Base-by-base conservation (phyloP, 2,888 invertebrate genomes). In the Geophilus truncorum region DNA sequence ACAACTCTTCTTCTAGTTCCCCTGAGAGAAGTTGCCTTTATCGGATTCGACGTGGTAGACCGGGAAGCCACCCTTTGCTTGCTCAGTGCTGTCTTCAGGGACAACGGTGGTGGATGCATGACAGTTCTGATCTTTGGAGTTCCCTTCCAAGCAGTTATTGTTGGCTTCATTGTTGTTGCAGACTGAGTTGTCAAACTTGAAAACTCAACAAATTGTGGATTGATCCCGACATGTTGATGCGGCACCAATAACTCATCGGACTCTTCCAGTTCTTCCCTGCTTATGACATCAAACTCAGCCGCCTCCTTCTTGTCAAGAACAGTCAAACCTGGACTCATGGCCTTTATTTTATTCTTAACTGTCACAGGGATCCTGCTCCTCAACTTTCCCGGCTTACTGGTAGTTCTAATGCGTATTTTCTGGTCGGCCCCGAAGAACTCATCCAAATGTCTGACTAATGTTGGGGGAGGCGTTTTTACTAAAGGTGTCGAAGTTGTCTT, bases 101-200 rank as follows among this genome's bases (percentile, higher is more conserved):
- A 25, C 12, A 18, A 10, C 15, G 78, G 36, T 15, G 78, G 78
- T 15, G 78, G 78, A 36, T 78, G 78, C 21, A 78, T 21, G 1
- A 78, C 78, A 3, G 78, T 78, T 78, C 40, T 78, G n/a, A 78
- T 30, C 36, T 78, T 36, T 10, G 78, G 34, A 3, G 78, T 78
- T 18, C 25, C 70, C 18, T 70, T 70, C 70, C 70, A 70, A 15
- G 70, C 25, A 15, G 70, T 28, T 15, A 70, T 28, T 4, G 25
- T 70, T 2, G 70, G 70, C 10, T 23, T 70, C 7, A 70, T 3
- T 2, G 70, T 70, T 23, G 25, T 70, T 23, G 70, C 70, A 40
- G 36, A 40, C 18, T 70, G 70, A 15, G 70, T 70, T 10, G 70
- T 70, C 9, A 70, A 1, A 7, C 25, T 70, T 4, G 70, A 70